Conservation (phyloP, 1,140 invertebrate species). For the Pectinophora gossypiella region DNA sequence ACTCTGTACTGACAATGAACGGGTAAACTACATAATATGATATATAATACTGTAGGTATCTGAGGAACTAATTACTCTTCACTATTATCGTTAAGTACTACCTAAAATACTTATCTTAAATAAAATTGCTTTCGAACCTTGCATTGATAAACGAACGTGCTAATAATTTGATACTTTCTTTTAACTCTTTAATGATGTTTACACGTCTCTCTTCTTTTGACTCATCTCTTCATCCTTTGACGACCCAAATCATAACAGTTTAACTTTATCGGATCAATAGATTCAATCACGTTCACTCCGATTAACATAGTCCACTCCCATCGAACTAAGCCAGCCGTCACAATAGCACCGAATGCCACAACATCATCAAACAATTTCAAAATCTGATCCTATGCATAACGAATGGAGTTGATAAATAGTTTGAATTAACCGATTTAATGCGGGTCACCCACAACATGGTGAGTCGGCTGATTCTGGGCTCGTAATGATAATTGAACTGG, state of each 20-base stretch:
- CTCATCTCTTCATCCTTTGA: no score
- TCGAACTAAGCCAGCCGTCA: constrained; percentile 55
- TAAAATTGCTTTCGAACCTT: no score
- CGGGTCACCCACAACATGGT: constrained; percentile 68
- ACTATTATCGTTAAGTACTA: no score
- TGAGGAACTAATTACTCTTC: no score
- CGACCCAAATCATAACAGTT: constrained; percentile 8
- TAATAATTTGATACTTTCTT: no score
- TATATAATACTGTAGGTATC: no score
- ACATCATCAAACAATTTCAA: constrained; percentile 73
- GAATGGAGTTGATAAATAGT: constrained; percentile 74
- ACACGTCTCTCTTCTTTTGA: no score
- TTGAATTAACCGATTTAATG: constrained; percentile 75
- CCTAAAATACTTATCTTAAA: no score
- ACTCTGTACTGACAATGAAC: no score
- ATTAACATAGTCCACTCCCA: constrained; percentile 68
- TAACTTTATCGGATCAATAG: constrained; percentile 44
- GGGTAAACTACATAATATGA: no score
- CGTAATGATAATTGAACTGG: constrained; percentile 75
- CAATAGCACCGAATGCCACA: constrained; percentile 61
- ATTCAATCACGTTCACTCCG: constrained; percentile 55
- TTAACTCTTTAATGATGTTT: no score
- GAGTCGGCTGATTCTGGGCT: constrained; percentile 57
- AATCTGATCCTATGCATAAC: constrained; percentile 74
- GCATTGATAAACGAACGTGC: no score